These are phyloP conservation scores for Chromis chromis DNA, from an alignment of 2,797 vertebrate genomes.

Conservation along the genomic window DNA sequence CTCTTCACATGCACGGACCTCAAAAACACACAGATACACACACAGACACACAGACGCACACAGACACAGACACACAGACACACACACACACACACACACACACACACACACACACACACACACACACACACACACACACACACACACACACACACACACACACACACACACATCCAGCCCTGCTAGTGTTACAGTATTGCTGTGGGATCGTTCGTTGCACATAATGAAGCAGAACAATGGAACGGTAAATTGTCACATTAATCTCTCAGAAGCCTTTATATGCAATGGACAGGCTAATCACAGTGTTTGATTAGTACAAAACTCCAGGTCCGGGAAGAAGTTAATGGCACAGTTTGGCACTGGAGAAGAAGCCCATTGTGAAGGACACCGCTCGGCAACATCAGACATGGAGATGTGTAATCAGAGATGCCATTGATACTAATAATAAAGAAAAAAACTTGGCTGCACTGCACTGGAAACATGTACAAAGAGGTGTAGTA, in stretches of 20 bases:
- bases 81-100: background rate
- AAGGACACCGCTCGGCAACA: constrained; percentile 39
- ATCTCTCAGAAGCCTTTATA: constrained; percentile 69
- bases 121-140: constrained; percentile 9
- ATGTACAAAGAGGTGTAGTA: background rate
- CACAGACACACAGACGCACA: too few relatives aligned
- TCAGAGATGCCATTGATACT: constrained; percentile 24
- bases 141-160: background rate
- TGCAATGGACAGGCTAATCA: constrained; percentile 56
- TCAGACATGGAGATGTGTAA: constrained; percentile 40
- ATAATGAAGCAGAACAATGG: constrained; percentile 67
- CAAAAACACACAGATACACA: constrained; percentile 1
- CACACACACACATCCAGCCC: constrained; percentile 33
- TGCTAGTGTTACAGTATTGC: constrained; percentile 70
- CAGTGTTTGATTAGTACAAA: constrained; percentile 62
- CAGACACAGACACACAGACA: constrained; percentile 26
- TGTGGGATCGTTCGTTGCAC: constrained; percentile 58
- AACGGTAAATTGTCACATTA: constrained; percentile 66
- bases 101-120: constrained; percentile 12
- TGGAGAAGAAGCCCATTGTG: constrained; percentile 28
- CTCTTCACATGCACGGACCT: constrained; percentile 23
- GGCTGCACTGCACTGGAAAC: background rate
- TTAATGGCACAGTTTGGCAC: constrained; percentile 14
- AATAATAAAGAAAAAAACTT: background rate
- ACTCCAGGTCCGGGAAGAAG: constrained; percentile 42